Evolutionary conservation across 2,888 invertebrate species (phyloP).

Genomic region (Liposcelis brunnea): DNA sequence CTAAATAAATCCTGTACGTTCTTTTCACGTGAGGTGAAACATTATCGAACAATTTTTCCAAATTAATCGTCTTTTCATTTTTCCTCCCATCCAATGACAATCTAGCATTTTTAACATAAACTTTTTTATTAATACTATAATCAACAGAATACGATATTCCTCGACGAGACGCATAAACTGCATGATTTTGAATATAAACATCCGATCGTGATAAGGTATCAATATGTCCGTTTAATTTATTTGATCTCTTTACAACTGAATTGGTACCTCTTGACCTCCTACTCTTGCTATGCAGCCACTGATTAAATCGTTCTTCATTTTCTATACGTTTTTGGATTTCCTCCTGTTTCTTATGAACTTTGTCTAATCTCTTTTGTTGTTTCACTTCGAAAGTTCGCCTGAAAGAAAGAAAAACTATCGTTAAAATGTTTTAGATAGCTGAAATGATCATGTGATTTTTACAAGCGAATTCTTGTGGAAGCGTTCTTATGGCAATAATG

Average conservation of each 20-base stretch:
- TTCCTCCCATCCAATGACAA: not conserved
- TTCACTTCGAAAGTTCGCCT: not conserved
- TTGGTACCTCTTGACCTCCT: not conserved
- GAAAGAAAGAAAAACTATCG: not conserved
- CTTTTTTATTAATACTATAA: not conserved
- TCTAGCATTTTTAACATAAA: too few species aligned
- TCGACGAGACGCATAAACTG: conserved; percentile 3
- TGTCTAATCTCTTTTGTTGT: not conserved
- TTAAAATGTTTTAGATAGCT: not conserved
- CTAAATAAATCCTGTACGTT: conserved; percentile 5
- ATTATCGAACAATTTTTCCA: conserved; percentile 7
- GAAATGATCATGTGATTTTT: too few species aligned
- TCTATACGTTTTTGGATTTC: not conserved
- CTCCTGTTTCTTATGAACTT: not conserved
- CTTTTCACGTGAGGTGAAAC: not conserved
- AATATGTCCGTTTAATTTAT: not conserved
- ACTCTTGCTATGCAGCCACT: conserved; percentile 1
- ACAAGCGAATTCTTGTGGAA: too few species aligned
- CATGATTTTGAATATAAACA: conserved; percentile 5
- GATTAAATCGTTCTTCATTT: conserved; percentile 1
- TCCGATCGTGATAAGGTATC: conserved; percentile 4
- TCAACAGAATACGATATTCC: conserved; percentile 2
- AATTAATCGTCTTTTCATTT: conserved; percentile 2
- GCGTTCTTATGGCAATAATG: too few species aligned
- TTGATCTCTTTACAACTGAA: not conserved